Percentiles rank a stretch among this genome's conserved stretches.
These are phyloP conservation scores for Scomberomorus guttatus DNA, from an alignment of 2,797 vertebrate species.

Conservation along the genomic window DNA sequence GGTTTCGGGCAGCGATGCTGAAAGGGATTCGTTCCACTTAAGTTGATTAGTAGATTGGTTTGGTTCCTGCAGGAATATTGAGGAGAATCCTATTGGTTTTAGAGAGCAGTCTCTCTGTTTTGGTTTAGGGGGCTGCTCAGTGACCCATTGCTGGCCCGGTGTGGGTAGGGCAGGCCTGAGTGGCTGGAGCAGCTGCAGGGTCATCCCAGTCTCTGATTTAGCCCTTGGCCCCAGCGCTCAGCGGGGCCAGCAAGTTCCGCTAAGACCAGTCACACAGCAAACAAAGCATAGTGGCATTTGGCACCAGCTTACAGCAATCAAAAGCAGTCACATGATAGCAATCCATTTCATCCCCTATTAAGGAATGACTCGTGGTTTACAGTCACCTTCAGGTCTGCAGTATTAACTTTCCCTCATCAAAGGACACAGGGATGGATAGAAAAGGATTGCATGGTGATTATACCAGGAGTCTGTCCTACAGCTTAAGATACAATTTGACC, in stretches of 20 bases:
- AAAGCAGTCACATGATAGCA: constrained; percentile 71
- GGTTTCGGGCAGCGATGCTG: constrained; percentile 15
- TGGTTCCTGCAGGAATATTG: constrained; percentile 44
- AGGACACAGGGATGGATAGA: constrained; percentile 10
- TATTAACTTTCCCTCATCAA: constrained; percentile 33
- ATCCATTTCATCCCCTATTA: constrained; percentile 68
- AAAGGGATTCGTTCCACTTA: constrained; percentile 38
- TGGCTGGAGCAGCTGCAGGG: constrained; percentile 82
- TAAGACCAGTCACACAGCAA: constrained; percentile 73
- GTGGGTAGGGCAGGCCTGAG: constrained; percentile 51
- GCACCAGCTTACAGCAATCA: constrained; percentile 75
- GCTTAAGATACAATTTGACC: not conserved
- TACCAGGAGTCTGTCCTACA: not conserved
- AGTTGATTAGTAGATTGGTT: constrained; percentile 45
- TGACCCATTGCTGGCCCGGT: constrained; percentile 23
- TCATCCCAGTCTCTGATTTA: constrained; percentile 73
- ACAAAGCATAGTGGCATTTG: constrained; percentile 75
- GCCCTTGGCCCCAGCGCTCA: constrained; percentile 52
- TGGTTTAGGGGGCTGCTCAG: constrained; percentile 19
- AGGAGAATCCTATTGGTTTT: constrained; percentile 55
- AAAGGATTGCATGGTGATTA: not conserved
- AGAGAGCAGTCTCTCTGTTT: constrained; percentile 34
- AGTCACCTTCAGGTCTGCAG: constrained; percentile 64
- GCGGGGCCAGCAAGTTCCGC: constrained; percentile 52
- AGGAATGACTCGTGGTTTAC: constrained; percentile 49